Percentiles rank a stretch among this genome's conserved stretches.
Conservation (phyloP, 1,140 invertebrate species). For the Wasmannia auropunctata region DNA sequence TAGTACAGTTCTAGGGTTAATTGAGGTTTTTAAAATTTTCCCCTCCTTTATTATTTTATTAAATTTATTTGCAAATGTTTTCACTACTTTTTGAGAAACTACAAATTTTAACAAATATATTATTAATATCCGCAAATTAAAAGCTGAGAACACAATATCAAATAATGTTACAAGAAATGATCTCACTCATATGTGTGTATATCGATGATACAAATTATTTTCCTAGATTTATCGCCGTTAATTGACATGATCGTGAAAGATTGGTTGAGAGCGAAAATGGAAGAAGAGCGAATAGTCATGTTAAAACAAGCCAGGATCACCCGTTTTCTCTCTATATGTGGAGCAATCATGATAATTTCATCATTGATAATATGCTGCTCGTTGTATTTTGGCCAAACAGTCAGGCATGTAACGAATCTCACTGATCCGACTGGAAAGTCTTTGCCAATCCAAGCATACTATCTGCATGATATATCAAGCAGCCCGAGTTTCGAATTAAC, state of each 20-base stretch:
- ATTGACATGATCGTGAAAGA: constrained; percentile 44
- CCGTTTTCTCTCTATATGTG: neutral
- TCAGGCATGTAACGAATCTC: neutral
- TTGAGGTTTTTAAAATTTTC: neutral
- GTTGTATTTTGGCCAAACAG: neutral
- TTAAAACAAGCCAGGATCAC: neutral
- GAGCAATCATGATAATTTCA: neutral
- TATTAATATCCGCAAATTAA: neutral
- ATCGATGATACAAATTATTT: neutral
- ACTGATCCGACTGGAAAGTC: constrained; percentile 4
- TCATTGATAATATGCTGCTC: neutral
- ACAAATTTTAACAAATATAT: neutral
- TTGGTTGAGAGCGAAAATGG: constrained; percentile 33
- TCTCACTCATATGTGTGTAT: neutral
- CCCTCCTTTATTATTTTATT: neutral
- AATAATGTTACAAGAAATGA: neutral
- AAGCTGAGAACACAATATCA: neutral
- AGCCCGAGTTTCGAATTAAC: constrained; percentile 43
- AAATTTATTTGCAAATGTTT: neutral
- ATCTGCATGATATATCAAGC: constrained; percentile 1
- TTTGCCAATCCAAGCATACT: constrained; percentile 21
- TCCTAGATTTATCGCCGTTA: neutral
- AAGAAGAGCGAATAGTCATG: constrained; percentile 26
- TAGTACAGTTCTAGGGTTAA: too few relatives aligned
- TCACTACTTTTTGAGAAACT: neutral